A percentile compares a stretch with the other conserved stretches of the same genome.
phyloP scores from a whole-genome alignment of 1,140 invertebrate species.

The Harpegnathos saltator region DNA sequence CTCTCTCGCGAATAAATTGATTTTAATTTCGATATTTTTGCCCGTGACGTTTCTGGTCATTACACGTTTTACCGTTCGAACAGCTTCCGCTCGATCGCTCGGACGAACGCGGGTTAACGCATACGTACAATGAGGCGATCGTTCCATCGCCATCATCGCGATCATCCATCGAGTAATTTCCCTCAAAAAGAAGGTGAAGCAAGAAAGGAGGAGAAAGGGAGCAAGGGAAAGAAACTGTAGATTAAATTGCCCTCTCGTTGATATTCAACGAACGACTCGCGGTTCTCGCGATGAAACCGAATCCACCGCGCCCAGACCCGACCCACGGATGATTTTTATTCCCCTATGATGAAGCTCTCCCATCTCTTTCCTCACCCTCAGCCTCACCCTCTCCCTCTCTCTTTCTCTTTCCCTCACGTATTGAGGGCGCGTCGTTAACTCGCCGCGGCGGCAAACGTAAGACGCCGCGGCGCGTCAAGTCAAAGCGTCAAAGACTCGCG shows the following conservation, averaged over 20 bases:
- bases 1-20: conserved; percentile 22
- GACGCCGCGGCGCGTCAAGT: background rate
- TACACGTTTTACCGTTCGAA: background rate
- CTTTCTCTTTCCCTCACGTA: too few relatives aligned
- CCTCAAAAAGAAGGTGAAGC: background rate
- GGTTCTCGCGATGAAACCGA: too few relatives aligned
- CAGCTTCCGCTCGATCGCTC: background rate
- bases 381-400: too few relatives aligned
- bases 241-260: too few relatives aligned
- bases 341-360: too few relatives aligned
- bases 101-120: background rate
- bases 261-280: too few relatives aligned
- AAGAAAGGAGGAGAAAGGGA: background rate
- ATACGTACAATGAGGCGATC: background rate
- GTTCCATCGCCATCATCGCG: too few relatives aligned
- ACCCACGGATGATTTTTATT: too few relatives aligned
- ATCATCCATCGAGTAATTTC: background rate
- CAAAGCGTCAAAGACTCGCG: conserved; percentile 19
- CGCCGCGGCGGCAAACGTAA: background rate
- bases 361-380: too few relatives aligned
- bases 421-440: conserved; percentile 19
- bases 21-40: conserved; percentile 29
- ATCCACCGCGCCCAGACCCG: too few relatives aligned
- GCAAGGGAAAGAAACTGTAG: background rate
- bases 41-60: conserved; percentile 15